Evolutionary conservation across 2,113 vertebrate species (phyloP).

Genomic region (Dolichotis patagonum): DNA sequence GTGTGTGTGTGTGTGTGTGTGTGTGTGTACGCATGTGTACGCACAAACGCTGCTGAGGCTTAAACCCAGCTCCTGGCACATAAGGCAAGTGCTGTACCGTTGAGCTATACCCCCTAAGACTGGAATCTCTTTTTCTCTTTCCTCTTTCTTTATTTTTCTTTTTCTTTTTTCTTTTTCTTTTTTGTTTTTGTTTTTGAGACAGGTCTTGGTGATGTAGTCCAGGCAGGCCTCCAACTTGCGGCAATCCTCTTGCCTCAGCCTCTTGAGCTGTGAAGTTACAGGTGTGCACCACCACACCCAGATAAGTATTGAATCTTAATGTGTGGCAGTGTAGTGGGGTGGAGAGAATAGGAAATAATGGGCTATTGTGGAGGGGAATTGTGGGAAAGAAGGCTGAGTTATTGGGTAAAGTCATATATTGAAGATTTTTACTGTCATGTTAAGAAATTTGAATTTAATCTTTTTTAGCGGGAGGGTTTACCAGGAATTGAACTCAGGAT

Average conservation of each 20-base stretch:
- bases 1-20: not conserved
- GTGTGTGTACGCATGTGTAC: not conserved
- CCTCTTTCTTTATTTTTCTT: too few relatives aligned
- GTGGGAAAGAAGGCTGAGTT: slow-evolving; percentile 10
- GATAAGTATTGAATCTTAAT: not conserved
- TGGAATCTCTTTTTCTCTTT: not conserved
- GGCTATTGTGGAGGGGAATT: not conserved
- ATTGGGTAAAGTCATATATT: slow-evolving; percentile 37
- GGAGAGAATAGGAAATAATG: not conserved
- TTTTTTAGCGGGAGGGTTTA: not conserved
- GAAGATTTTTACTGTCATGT: not conserved
- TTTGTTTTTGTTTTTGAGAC: too few relatives aligned
- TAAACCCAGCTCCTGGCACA: not conserved
- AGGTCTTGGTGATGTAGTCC: not conserved
- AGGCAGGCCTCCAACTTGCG: not conserved
- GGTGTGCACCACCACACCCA: too few relatives aligned
- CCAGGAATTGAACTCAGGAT: too few relatives aligned
- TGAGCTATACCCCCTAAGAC: not conserved
- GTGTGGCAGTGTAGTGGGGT: not conserved
- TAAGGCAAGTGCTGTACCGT: not conserved
- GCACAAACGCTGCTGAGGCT: not conserved
- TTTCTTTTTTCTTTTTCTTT: too few relatives aligned
- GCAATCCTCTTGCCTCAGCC: not conserved
- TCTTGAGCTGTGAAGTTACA: not conserved
- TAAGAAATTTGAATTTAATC: slow-evolving; percentile 30